Evolutionary conservation across 2,797 vertebrate genomes (phyloP).

Genomic region (Halcyon smyrnensis): DNA sequence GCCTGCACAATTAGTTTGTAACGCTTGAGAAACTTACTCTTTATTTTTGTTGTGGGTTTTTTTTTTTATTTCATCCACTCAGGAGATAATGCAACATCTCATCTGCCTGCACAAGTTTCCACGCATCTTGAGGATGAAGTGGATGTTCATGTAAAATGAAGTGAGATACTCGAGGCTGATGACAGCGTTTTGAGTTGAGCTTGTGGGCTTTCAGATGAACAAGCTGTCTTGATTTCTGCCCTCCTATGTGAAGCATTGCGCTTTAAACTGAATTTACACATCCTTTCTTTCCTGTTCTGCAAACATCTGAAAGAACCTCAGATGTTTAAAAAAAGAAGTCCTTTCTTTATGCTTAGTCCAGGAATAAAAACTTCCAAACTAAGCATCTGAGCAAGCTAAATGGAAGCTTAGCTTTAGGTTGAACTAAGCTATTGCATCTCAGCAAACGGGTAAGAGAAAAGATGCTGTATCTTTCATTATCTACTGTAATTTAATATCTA

Average conservation of each 20-base stretch:
- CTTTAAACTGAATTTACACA: not conserved
- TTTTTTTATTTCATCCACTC: not conserved
- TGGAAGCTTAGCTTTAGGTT: not conserved
- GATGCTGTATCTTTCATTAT: not conserved
- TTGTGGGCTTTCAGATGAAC: not conserved
- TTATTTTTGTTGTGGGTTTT: not conserved
- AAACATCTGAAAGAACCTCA: slow-evolving; percentile 22
- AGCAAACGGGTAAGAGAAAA: not conserved
- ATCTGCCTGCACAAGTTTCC: not conserved
- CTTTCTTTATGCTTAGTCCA: not conserved
- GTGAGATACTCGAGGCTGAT: not conserved
- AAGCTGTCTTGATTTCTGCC: slow-evolving; percentile 14
- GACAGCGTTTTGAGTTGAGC: not conserved
- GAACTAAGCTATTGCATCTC: not conserved
- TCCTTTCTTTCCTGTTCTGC: slow-evolving; percentile 16
- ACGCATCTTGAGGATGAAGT: not conserved
- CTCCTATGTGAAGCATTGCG: not conserved
- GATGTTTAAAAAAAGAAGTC: not conserved
- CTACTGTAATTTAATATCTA: not conserved
- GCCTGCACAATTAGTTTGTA: slow-evolving; percentile 4
- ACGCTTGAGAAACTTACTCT: not conserved
- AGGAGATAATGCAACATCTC: not conserved
- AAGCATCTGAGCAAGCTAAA: not conserved
- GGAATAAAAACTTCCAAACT: not conserved
- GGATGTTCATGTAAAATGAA: slow-evolving; percentile 3